These are phyloP conservation scores for Tenthredo distinguenda DNA, from an alignment of 2,888 invertebrate genomes.

Conservation along the genomic window DNA sequence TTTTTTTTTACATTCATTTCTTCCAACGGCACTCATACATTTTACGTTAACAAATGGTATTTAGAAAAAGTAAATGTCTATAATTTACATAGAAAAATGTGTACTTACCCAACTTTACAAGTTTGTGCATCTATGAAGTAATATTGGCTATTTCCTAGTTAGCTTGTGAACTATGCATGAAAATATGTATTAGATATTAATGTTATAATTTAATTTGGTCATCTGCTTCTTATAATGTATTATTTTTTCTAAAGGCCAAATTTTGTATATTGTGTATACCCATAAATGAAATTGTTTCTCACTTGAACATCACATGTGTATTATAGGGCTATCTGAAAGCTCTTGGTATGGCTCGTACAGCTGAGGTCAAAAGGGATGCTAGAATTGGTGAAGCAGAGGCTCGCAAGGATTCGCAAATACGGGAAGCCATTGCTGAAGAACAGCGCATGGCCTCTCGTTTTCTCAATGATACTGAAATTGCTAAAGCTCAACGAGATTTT, in stretches of 20 bases:
- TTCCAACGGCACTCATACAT: conserved; percentile 27
- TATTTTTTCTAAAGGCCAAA: conserved; percentile 1
- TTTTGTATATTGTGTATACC: not conserved
- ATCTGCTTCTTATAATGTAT: conserved; percentile 5
- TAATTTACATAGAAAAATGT: not conserved
- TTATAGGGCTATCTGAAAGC: conserved; percentile 94
- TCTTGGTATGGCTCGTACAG: conserved; percentile 96
- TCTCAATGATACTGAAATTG: conserved; percentile 97
- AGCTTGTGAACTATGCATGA: conserved; percentile 35
- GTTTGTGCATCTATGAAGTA: conserved; percentile 21
- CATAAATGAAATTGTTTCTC: not conserved
- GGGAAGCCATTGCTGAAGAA: conserved; percentile 97
- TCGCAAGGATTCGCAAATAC: conserved; percentile 93
- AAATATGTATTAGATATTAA: not conserved
- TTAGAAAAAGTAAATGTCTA: not conserved
- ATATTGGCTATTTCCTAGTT: conserved; percentile 46
- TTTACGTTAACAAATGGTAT: conserved; percentile 12
- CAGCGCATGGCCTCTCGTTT: conserved; percentile 97
- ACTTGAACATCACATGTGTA: not conserved
- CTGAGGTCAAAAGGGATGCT: conserved; percentile 97
- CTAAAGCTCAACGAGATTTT: conserved; percentile 97
- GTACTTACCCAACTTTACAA: conserved; percentile 7
- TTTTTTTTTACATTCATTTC: conserved; percentile 12
- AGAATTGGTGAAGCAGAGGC: conserved; percentile 99
- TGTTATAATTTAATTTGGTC: not conserved